Percentiles rank a stretch among this genome's conserved stretches.
These are phyloP conservation scores for Dioctria rufipes DNA, from an alignment of 2,888 invertebrate species.

Conservation along the genomic window DNA sequence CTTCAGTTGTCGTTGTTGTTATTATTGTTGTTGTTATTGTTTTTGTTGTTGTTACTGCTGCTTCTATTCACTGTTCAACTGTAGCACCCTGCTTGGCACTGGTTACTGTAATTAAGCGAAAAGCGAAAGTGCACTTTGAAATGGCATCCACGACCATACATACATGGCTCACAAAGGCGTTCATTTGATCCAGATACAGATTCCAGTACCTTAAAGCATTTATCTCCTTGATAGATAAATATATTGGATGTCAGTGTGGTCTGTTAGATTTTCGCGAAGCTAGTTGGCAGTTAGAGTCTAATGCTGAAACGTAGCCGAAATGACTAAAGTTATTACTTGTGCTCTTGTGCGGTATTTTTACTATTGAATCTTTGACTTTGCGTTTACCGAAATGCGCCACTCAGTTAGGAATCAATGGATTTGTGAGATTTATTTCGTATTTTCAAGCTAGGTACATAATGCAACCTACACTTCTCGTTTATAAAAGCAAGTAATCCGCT, in stretches of 20 bases:
- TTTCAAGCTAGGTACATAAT: too few species aligned
- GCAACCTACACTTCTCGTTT: too few species aligned
- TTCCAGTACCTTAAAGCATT: not conserved
- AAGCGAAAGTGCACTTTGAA: constrained; percentile 31
- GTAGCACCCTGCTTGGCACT: not conserved
- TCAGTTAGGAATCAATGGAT: too few species aligned
- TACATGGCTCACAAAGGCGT: constrained; percentile 5
- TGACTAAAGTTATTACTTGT: too few species aligned
- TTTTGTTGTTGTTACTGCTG: not conserved
- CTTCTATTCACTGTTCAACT: constrained; percentile 1
- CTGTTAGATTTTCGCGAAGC: not conserved
- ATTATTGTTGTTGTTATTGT: not conserved
- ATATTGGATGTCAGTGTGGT: not conserved
- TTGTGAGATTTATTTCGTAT: too few species aligned
- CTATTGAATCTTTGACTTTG: too few species aligned
- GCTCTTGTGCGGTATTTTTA: too few species aligned
- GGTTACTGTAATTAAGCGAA: constrained; percentile 16
- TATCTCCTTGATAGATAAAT: not conserved
- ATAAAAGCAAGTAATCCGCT: too few species aligned
- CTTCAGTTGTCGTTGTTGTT: constrained; percentile 3
- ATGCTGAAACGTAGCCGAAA: too few species aligned
- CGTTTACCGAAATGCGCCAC: too few species aligned
- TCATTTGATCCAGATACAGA: not conserved
- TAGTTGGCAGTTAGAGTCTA: too few species aligned
- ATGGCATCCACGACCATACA: not conserved